Evolutionary conservation across 2,888 invertebrate species (phyloP), one percentile per base, ranked within the genome.

Genomic region (Frankliniella intonsa): DNA sequence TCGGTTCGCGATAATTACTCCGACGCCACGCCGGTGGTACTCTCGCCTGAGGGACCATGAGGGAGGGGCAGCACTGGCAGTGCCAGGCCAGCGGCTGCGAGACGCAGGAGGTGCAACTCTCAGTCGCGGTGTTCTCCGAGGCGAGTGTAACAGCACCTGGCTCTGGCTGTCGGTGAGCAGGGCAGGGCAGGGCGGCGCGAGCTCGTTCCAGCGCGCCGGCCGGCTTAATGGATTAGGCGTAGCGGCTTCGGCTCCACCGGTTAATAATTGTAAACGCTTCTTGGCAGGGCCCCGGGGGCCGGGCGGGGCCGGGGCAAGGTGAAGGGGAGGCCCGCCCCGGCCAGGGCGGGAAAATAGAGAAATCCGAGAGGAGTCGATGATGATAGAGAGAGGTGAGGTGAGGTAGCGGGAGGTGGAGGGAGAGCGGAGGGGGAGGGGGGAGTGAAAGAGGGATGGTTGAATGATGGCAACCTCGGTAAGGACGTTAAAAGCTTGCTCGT

Each of bases 401-500:
- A 19, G n/a, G 55, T 7, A 14, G 19, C 5, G 19, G 5, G n/a
- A 22, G 25, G 38, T 38, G 38, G 38, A 3, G 69, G 22, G 22
- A 25, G 12, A 25, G 11, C 69, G 11, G 69, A 22, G 22, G 69
- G 9, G 11, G 25, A 25, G 25, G 80, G 38, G 80, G 22, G 22
- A 50, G 51, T 10, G 80, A n/a, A n/a, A 38, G 38, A 80, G 27
- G 80, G 22, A 55, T 22, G 81, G 22, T 38, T 38, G 38, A 38
- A 38, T 38, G 81, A 25, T 12, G 27, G 81, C 81, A 49, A 50
- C 49, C 81, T 14, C 69, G 62, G 81, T 84, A 84, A 84, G 84
- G 84, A 83, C 83, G 84, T 84, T 84, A 84, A 84, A 84, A 84
- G 84, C 84, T 84, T 84, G 84, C 80, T 81, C 38, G 62, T 84